These are phyloP conservation scores for Hemitrygon akajei DNA, from an alignment of 2,797 vertebrate genomes.

Conservation along the genomic window DNA sequence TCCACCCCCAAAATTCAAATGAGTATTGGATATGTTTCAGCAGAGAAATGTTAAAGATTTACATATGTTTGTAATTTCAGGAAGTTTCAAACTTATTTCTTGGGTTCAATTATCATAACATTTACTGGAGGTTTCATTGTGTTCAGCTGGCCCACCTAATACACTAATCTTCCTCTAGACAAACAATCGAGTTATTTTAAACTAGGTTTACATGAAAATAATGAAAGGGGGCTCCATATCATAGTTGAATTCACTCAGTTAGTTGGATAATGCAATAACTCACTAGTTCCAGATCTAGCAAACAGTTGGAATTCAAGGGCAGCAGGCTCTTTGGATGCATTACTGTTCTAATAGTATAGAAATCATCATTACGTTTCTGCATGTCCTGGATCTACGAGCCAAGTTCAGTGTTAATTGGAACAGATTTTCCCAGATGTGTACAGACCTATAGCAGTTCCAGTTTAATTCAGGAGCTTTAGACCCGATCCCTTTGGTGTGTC, in stretches of 20 bases:
- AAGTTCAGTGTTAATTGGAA: neutral
- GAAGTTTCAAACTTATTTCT: neutral
- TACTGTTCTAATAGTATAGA: neutral
- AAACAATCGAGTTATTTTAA: neutral
- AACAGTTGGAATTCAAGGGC: too few relatives aligned
- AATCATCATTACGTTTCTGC: neutral
- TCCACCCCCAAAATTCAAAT: neutral
- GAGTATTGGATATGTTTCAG: neutral
- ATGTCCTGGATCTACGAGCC: neutral
- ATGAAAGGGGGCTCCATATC: neutral
- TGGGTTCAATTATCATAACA: neutral
- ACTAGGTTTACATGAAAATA: neutral
- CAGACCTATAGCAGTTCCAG: too few relatives aligned
- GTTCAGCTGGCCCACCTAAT: neutral
- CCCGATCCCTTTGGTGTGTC: neutral
- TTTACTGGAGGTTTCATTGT: neutral
- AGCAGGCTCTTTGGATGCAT: neutral
- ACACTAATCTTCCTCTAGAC: neutral
- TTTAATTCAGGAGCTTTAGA: neutral
- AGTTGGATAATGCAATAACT: neutral
- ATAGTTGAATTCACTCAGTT: neutral
- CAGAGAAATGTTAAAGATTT: neutral
- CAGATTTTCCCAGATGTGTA: neutral
- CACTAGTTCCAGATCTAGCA: neutral
- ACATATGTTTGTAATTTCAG: neutral